Base-by-base conservation (phyloP, 2,797 vertebrate species). In the Gymnopithys bicolor region DNA sequence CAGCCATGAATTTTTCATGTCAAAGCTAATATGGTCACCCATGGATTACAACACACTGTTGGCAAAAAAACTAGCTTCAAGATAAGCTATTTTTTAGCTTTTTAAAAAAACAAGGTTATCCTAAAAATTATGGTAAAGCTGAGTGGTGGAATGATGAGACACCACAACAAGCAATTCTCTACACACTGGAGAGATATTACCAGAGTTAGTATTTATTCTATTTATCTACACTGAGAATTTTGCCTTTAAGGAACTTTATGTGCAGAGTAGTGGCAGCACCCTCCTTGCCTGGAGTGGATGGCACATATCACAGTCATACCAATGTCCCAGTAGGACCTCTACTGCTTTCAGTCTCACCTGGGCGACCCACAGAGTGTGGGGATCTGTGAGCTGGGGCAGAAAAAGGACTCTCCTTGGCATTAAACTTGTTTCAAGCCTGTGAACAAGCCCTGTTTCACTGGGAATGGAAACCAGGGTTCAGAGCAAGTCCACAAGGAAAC, bases 1-100 rank as follows among this genome's bases (percentile, higher is more conserved):
- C 71, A 93, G 56, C 56, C 53, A 78, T 17, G 2, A 80, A 79
- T 88, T 92, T 95, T 94, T 93, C 80, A 78, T 69, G 64, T 80
- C 86, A 83, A 39, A 89, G 25, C 12, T 74, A 79, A 83, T 76
- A 70, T 11, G 68, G 77, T 67, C 81, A 89, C 25, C 70, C 78
- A 73, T 83, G 39, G 43, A 77, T 95, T 80, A 62, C 58, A 63
- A 84, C 84, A 70, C 25, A 58, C 19, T 49, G 28, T 48, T 89
- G 59, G 75, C 27, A 74, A 81, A 79, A 82, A 39, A 7, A 3
- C 2, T 33, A 70, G 49, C 90, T 83, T 69, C 71, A 91, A 85
- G 37, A 6, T 87, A 67, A 84, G 58, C 3, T 66, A 52, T 64
- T 88, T 93, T 92, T 82, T 84, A 91, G n/a, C 5, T 60, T 84